Evolutionary conservation across 2,888 invertebrate genomes (phyloP).

Genomic region (Agriopis leucophaearia): DNA sequence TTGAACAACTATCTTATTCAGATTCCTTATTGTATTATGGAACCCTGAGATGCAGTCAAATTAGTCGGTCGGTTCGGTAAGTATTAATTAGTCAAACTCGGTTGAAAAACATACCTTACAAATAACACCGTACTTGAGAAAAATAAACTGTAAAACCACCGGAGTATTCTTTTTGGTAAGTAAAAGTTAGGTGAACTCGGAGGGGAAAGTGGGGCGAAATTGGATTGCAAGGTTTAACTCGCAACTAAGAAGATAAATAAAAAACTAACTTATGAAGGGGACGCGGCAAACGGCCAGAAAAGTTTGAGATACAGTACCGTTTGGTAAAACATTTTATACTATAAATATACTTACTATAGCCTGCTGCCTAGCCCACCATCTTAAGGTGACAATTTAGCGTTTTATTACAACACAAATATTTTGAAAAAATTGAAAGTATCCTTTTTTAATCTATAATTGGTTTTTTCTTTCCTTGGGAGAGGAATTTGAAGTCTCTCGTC

Average conservation of each 20-base stretch:
- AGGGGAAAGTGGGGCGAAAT: conserved; percentile 31
- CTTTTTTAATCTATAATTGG: too few species aligned
- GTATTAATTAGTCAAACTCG: too few species aligned
- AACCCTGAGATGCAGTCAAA: neutral
- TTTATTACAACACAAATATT: too few species aligned
- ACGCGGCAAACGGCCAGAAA: conserved; percentile 34
- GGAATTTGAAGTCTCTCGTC: too few species aligned
- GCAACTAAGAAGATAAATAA: conserved; percentile 36
- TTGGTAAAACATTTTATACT: conserved; percentile 31
- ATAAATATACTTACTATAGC: conserved; percentile 1
- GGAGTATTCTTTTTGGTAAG: conserved; percentile 6
- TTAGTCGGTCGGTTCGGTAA: too few species aligned
- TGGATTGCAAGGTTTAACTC: conserved; percentile 35
- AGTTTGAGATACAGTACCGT: conserved; percentile 34
- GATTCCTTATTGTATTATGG: too few species aligned
- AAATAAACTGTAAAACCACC: conserved; percentile 10
- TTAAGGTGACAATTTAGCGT: too few species aligned
- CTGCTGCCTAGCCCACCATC: neutral
- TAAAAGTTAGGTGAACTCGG: conserved; percentile 13
- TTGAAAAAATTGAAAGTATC: too few species aligned
- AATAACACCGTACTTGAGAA: neutral
- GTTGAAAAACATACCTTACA: neutral
- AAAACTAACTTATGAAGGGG: conserved; percentile 34
- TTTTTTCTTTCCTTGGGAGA: too few species aligned
- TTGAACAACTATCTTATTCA: too few species aligned